Evolutionary conservation across 2,888 invertebrate genomes (phyloP), one percentile per base, ranked within the genome.

Genomic region (Herminia tarsipennalis): DNA sequence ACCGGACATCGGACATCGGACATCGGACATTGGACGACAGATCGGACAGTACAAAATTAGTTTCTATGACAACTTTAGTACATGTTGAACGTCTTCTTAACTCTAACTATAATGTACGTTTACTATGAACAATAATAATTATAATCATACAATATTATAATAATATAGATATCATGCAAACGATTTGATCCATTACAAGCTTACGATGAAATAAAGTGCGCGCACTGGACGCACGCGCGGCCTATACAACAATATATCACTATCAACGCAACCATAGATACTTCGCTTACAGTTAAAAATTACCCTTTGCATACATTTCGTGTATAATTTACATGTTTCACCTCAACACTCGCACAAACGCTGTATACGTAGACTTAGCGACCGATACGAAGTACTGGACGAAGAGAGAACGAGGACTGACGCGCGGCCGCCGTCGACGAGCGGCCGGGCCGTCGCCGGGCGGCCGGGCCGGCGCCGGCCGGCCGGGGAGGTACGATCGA

Each of bases 1-100:
- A 68, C 66, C 70, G 66, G 61, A 68, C 75, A 74, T 76, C 74
- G 78, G 61, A 56, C 66, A 70, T 70, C 68, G 71, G 73, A 66
- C 65, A 64, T 69, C 70, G 70, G 70, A n/a, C n/a, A n/a, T n/a
- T n/a, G 68, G 61, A 65, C 70, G 71, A 70, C 71, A 68, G 60
- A 54, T 70, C 73, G 56, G 81, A 78, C 77, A 78, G 77, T 81
- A 80, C 65, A 78, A 81, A 83, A 83, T 75, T 77, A 76, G 66
- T 65, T 70, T 64, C 76, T 83, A 81, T 78, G 81, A 82, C 80
- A 78, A 82, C 69, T 71, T 66, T 73, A 75, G 64, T 66, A 62
- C 56, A 54, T 53, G 58, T 52, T 37, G 43, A 72, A 73, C 61
- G 61, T 70, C 63, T 58, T 38, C 59, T 70, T 67, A 70, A 32